Conservation (phyloP, 2,113 vertebrate genomes). For the Xiphophorus hellerii region DNA sequence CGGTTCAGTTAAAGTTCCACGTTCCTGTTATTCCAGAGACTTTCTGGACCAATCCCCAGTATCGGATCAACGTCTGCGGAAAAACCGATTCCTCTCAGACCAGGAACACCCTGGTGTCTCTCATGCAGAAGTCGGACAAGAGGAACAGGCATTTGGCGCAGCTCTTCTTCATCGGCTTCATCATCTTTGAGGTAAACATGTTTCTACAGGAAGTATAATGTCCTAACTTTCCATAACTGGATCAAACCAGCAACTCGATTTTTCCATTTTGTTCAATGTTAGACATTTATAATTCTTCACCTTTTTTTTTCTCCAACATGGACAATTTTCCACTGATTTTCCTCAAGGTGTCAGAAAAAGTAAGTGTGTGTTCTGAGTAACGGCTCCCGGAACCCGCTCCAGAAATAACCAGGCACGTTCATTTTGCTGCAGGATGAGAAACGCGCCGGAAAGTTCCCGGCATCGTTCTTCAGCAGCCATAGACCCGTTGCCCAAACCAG, state of each 20-base stretch:
- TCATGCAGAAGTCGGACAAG: conserved; percentile 78
- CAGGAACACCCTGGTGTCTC: conserved; percentile 71
- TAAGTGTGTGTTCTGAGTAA: conserved; percentile 47
- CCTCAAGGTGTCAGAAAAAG: conserved; percentile 62
- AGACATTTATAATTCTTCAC: not conserved
- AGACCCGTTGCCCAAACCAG: conserved; percentile 24
- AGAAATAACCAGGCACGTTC: not conserved
- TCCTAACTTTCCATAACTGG: not conserved
- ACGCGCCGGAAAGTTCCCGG: conserved; percentile 58
- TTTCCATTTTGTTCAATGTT: not conserved
- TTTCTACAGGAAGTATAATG: not conserved
- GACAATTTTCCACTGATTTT: accelerated
- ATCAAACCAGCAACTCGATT: not conserved
- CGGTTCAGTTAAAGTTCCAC: not conserved
- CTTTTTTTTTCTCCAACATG: not conserved
- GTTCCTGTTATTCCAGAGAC: conserved; percentile 32
- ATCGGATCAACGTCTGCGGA: conserved; percentile 41
- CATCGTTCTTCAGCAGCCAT: conserved; percentile 59
- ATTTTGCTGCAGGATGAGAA: conserved; percentile 31
- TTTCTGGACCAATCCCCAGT: conserved; percentile 78
- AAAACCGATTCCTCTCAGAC: not conserved
- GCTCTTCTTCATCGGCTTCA: conserved; percentile 52
- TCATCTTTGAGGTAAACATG: conserved; percentile 23
- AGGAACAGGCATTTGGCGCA: conserved; percentile 56
- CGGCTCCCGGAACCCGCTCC: not conserved